Percentiles rank a stretch among this genome's conserved stretches.
These are phyloP conservation scores for Kryptolebias marmoratus DNA, from an alignment of 2,113 vertebrate genomes.

Conservation along the genomic window DNA sequence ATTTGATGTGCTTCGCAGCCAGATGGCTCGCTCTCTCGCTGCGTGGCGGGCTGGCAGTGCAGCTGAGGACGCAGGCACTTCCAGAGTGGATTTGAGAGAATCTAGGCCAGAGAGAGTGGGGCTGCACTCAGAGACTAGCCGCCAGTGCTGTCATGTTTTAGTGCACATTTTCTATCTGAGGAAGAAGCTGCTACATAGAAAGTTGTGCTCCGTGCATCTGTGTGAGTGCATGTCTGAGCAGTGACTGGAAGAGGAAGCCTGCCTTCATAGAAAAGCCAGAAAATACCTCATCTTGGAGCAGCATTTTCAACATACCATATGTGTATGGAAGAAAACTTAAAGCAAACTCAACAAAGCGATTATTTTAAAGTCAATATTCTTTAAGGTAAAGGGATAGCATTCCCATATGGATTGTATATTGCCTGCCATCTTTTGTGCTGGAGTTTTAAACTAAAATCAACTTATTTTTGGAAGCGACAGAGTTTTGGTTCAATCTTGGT, in stretches of 20 bases:
- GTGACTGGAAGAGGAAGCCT: slow-evolving; percentile 57
- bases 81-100: slow-evolving; percentile 81
- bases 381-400: not conserved
- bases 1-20: slow-evolving; percentile 77
- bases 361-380: slow-evolving; percentile 8
- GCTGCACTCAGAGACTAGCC: slow-evolving; percentile 77
- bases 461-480: no score
- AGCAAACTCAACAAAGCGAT: slow-evolving; percentile 18
- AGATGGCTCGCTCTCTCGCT: slow-evolving; percentile 76
- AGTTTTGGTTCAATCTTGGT: no score
- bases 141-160: slow-evolving; percentile 80
- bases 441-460: no score
- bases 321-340: slow-evolving; percentile 11
- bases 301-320: slow-evolving; percentile 45
- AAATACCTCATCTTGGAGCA: slow-evolving; percentile 55
- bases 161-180: slow-evolving; percentile 79
- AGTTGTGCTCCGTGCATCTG: slow-evolving; percentile 37
- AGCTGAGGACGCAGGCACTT: slow-evolving; percentile 79
- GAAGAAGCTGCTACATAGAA: slow-evolving; percentile 68
- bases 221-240: slow-evolving; percentile 12
- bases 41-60: slow-evolving; percentile 72
- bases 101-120: slow-evolving; percentile 79
- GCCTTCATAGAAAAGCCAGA: slow-evolving; percentile 62
- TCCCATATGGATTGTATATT: no score
- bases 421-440: no score